Evolutionary conservation across 2,113 vertebrate genomes (phyloP), one percentile per base, ranked within the genome.

Genomic region (Dromas ardeola): DNA sequence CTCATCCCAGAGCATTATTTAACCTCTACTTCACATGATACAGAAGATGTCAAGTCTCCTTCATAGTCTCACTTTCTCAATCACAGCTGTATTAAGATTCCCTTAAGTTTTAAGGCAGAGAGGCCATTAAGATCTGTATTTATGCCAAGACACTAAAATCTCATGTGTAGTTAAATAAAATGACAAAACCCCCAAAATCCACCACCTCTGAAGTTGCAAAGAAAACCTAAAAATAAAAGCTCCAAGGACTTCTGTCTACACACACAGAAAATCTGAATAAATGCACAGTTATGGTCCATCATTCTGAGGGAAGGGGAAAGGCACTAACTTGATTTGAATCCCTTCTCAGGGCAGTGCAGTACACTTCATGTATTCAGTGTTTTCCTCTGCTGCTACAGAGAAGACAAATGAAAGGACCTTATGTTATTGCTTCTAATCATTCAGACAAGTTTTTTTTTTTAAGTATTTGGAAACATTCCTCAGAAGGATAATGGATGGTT

Each of bases 301-400:
- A 29, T 45, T 18, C 21, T 13, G 40, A 65, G n/a, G 38, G 13
- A 79, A 73, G 32, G 23, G 22, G 23, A 84, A 59, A 66, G 42
- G 47, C 77, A 81, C 42, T 26, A 34, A 55, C 5, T 40, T 53
- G 29, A 70, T 55, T 2, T 38, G 70, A 86, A 32, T 73, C 50
- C n/a, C 43, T 43, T 10, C 18, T 42, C 38, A 63, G 43, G 25
- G 26, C 2, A 53, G 38, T 7, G 69, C 26, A 69, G 34, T 5
- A 38, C 30, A 25, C 12, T 20, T 36, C 21, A 56, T 0, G 0
- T 5, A 5, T 42, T 18, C 38, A 30, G 26, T 1, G 4, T 32
- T 26, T 3, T 73, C 66, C 47, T 63, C 70, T 56, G 34, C 59
- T 71, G 72, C 67, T 76, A 42, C 0, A 1, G 32, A 42, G 32